Conservation (phyloP, 2,888 invertebrate species). For the Metallyticus violacea region DNA sequence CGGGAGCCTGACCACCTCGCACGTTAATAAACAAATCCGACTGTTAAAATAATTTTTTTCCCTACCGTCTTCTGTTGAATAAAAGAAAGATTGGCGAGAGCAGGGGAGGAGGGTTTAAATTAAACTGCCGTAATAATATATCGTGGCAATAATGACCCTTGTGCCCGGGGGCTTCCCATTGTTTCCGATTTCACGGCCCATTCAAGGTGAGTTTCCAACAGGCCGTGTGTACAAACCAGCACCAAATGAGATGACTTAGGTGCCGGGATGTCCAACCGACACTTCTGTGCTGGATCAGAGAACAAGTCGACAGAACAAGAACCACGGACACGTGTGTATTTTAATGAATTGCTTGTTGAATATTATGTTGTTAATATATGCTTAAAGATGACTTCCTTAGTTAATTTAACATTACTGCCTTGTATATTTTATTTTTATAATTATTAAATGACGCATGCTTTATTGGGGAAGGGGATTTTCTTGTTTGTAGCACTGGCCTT, state of each 20-base stretch:
- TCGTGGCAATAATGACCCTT: background rate
- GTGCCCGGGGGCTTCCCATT: slow-evolving; percentile 1
- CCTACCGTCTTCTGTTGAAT: background rate
- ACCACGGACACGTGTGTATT: no score
- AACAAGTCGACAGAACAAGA: no score
- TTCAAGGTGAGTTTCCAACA: background rate
- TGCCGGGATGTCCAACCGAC: background rate
- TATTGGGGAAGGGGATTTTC: no score
- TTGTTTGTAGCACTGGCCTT: no score
- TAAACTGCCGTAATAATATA: slow-evolving; percentile 5
- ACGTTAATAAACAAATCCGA: slow-evolving; percentile 8
- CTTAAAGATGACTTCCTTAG: no score
- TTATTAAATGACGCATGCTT: no score
- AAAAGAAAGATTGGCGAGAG: background rate
- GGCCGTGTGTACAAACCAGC: background rate
- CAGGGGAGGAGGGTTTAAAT: background rate
- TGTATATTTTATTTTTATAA: no score
- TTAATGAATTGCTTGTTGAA: no score
- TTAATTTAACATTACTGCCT: no score
- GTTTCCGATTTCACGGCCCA: slow-evolving; percentile 16
- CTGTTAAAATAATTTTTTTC: background rate
- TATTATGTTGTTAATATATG: no score
- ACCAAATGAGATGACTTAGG: no score
- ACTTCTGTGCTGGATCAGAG: no score
- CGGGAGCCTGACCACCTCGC: background rate